These are phyloP conservation scores for Tokudaia tokunoshimensis DNA, from an alignment of 2,797 vertebrate species.

Conservation along the genomic window DNA sequence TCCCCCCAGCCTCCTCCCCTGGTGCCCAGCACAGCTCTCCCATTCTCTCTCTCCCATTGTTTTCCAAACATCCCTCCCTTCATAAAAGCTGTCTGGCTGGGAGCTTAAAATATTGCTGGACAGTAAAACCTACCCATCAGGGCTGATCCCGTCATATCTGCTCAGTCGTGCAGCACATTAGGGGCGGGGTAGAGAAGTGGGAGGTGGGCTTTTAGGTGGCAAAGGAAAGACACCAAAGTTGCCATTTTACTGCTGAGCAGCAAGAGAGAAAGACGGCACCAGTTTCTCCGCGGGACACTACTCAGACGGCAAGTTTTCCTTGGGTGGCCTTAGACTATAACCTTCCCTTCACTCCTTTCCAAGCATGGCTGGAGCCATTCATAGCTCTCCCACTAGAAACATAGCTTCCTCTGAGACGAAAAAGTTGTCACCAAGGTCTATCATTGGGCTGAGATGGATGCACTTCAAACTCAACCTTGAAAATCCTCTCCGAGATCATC, in stretches of 20 bases:
- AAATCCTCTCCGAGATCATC: not conserved
- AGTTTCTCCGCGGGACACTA: constrained; percentile 91
- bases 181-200: constrained; percentile 82
- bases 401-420: constrained; percentile 3
- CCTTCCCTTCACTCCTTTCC: not conserved
- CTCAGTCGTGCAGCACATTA: constrained; percentile 97
- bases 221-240: constrained; percentile 93
- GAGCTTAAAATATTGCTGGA: constrained; percentile 97
- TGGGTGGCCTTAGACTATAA: constrained; percentile 86
- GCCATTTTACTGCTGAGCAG: constrained; percentile 92
- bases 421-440: not conserved
- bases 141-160: constrained; percentile 97
- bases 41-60: constrained; percentile 85
- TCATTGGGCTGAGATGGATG: not conserved
- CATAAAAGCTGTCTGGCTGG: constrained; percentile 98
- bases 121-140: constrained; percentile 98
- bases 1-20: constrained; percentile 78
- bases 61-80: constrained; percentile 91
- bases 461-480: not conserved
- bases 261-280: constrained; percentile 92
- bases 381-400: not conserved
- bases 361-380: constrained; percentile 8
- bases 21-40: constrained; percentile 62
- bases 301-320: constrained; percentile 95
- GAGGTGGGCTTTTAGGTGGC: constrained; percentile 93